Evolutionary conservation across 2,888 invertebrate species (phyloP), one percentile per base, ranked within the genome.

Genomic region (Habroteleia sp.): DNA sequence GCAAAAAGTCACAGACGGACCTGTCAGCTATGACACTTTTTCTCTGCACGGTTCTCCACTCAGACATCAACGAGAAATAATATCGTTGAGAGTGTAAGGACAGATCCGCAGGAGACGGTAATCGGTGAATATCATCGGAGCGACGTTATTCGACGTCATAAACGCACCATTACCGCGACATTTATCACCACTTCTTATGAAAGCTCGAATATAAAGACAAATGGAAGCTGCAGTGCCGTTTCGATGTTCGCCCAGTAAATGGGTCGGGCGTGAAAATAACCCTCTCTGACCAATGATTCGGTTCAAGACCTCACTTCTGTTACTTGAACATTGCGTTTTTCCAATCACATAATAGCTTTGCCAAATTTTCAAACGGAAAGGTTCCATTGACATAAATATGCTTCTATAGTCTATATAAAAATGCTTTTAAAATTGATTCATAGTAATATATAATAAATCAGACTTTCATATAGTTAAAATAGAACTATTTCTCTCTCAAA

Each of bases 121-220:
- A 74, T 74, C 74, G 74, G 48, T 54, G 63, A 74, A 68, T 74
- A 66, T 74, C 74, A 74, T 68, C 44, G 68, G 56, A 48, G 42
- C 41, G 63, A 74, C 63, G 68, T 56, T 63, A 56, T 62, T 56
- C 50, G 66, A 56, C 74, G 68, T 68, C 74, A 62, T 74, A 74
- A 74, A 68, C 74, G 74, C 62, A 63, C 74, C 68, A 74, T 74
- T 74, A 66, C 68, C 50, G 42, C 62, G 74, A 74, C 74, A 74
- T 74, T 74, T 74, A 74, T 74, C 74, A 74, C 74, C 74, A 68
- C 68, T 74, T 74, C 74, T 74, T 74, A 74, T 74, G 68, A 74
- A 62, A 68, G 68, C 68, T 68, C 46, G 50, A 33, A 62, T 74
- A 74, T 74, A 68, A 68, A 74, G 68, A 74, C 62, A 74, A 74